Conservation (phyloP, 2,797 vertebrate species). For the Phrynocephalus vlangalii region DNA sequence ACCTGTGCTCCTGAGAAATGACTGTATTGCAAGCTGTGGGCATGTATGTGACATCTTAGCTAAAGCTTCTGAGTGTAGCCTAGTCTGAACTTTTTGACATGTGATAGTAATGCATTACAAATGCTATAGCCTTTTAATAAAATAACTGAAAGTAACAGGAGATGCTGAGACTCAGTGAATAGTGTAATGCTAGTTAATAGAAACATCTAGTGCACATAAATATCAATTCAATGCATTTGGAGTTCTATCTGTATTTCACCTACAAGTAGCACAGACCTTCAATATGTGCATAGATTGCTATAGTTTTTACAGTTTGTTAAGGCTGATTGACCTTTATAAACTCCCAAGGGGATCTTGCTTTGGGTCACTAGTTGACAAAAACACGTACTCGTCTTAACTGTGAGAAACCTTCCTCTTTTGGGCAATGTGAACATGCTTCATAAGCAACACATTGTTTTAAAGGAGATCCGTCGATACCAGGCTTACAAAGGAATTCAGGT, state of each 20-base stretch:
- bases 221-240: not conserved
- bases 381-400: conserved; percentile 74
- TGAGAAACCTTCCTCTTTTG: conserved; percentile 69
- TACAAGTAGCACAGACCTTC: not conserved
- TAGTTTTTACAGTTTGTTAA: conserved; percentile 59
- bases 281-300: conserved; percentile 13
- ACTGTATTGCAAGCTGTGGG: not conserved
- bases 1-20: not conserved
- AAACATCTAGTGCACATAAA: not conserved
- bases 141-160: not conserved
- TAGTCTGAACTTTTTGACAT: not conserved
- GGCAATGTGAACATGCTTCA: conserved; percentile 80
- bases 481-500: conserved; percentile 58
- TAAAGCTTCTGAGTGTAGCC: not conserved
- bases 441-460: conserved; percentile 84
- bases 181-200: not conserved
- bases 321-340: conserved; percentile 55
- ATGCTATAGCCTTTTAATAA: not conserved
- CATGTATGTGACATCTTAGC: not conserved
- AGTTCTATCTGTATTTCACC: not conserved
- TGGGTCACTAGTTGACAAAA: conserved; percentile 79
- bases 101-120: not conserved
- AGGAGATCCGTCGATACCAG: conserved; percentile 80
- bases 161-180: not conserved
- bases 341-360: conserved; percentile 70